These are phyloP conservation scores for Imbricaverruca yamaguchii DNA, from an alignment of 2,888 invertebrate species.

Conservation along the genomic window DNA sequence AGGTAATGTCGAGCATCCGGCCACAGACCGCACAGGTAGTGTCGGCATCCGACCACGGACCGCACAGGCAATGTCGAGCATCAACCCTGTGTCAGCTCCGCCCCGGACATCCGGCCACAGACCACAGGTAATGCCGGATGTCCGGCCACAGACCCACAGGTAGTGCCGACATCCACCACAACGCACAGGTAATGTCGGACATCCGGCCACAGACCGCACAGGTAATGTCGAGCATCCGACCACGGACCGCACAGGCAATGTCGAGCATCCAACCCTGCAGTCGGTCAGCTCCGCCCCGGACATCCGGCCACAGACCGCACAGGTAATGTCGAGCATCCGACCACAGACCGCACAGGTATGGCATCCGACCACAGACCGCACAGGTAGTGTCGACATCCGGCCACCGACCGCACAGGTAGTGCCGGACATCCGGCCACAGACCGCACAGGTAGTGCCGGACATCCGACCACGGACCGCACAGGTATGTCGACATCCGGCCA, in stretches of 20 bases:
- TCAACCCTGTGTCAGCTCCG: not conserved
- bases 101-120: too few relatives aligned
- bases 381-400: not conserved
- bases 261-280: too few relatives aligned
- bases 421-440: not conserved
- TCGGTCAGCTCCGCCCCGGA: not conserved
- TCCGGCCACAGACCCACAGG: not conserved
- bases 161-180: not conserved
- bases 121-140: not conserved
- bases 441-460: not conserved
- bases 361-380: not conserved
- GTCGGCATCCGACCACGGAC: not conserved
- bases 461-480: too few relatives aligned
- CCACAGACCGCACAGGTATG: not conserved
- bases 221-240: too few relatives aligned
- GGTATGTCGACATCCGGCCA: not conserved
- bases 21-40: too few relatives aligned
- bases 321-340: not conserved
- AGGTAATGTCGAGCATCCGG: not conserved
- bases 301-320: not conserved
- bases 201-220: too few relatives aligned
- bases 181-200: not conserved
- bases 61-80: not conserved
- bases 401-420: too few relatives aligned
- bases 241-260: too few relatives aligned